These are phyloP conservation scores for Petrolisthes manimaculis DNA, from an alignment of 2,888 invertebrate species.

Conservation along the genomic window DNA sequence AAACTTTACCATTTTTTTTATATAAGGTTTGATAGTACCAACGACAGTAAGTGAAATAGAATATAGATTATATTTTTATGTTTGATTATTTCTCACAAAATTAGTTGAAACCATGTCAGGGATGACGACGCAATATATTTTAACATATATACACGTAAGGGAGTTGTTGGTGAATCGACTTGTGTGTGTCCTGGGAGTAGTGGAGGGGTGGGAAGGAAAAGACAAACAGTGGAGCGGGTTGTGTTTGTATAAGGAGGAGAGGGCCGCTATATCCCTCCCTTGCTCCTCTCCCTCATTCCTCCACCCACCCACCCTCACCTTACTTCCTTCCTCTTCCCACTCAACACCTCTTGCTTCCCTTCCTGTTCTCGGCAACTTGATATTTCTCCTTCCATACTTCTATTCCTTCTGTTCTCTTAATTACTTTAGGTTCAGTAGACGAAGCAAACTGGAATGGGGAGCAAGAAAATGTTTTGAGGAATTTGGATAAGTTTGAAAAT, in stretches of 20 bases:
- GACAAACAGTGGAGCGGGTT: neutral
- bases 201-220: neutral
- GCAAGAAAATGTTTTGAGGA: too few relatives aligned
- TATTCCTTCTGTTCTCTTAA: neutral
- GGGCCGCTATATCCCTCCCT: neutral
- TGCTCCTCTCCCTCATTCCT: neutral
- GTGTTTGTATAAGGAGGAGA: neutral
- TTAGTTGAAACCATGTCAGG: too few relatives aligned
- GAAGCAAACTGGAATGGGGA: too few relatives aligned
- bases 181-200: neutral
- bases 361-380: too few relatives aligned
- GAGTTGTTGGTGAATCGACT: too few relatives aligned
- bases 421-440: too few relatives aligned
- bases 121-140: too few relatives aligned
- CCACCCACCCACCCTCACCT: neutral
- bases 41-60: neutral
- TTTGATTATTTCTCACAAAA: too few relatives aligned
- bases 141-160: too few relatives aligned
- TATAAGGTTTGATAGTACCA: neutral
- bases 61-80: too few relatives aligned
- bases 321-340: neutral
- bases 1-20: neutral
- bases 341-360: neutral
- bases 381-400: neutral
- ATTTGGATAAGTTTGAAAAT: too few relatives aligned